Evolutionary conservation across 2,113 vertebrate genomes (phyloP).

Genomic region (Leuciscus idus): DNA sequence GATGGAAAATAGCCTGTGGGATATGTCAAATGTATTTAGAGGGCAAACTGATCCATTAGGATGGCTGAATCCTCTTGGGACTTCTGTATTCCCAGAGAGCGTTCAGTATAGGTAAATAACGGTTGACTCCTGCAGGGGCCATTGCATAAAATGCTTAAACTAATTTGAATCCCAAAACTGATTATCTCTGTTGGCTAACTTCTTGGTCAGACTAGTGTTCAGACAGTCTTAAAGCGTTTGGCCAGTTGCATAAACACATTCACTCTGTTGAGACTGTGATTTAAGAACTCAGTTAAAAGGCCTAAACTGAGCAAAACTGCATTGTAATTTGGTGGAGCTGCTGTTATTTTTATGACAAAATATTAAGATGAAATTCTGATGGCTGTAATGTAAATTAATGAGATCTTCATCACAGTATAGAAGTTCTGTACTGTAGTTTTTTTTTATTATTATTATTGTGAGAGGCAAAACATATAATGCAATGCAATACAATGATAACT

Average conservation of each 20-base stretch:
- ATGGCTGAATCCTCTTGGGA: background rate
- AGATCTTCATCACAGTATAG: too few relatives aligned
- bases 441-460: background rate
- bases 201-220: background rate
- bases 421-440: background rate
- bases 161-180: too few relatives aligned
- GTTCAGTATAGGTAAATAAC: background rate
- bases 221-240: background rate
- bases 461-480: background rate
- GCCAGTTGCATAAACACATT: too few relatives aligned
- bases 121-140: background rate
- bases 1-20: background rate
- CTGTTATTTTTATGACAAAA: too few relatives aligned
- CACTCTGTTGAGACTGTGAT: too few relatives aligned
- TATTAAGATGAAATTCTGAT: too few relatives aligned
- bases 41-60: background rate
- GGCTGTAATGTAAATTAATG: too few relatives aligned
- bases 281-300: too few relatives aligned
- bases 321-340: too few relatives aligned
- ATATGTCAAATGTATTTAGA: conserved; percentile 3
- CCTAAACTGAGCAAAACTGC: too few relatives aligned
- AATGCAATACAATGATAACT: background rate
- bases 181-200: background rate
- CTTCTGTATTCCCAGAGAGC: background rate
- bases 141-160: background rate